A percentile compares a stretch with the other conserved stretches of the same genome.
These are phyloP conservation scores for Tauraco hartlaubi DNA, from an alignment of 2,797 vertebrate genomes.

Conservation along the genomic window DNA sequence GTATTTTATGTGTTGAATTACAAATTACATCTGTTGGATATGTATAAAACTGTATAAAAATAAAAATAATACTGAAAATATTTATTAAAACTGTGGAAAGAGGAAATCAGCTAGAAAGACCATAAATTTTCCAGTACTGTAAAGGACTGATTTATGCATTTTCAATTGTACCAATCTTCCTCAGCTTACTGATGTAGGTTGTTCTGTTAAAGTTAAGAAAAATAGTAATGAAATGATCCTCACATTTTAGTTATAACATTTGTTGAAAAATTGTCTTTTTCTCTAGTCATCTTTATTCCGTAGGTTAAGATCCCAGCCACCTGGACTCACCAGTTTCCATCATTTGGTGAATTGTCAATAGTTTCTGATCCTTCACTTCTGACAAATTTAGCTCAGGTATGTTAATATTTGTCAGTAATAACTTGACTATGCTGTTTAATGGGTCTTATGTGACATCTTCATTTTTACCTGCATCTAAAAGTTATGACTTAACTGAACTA, in stretches of 20 bases:
- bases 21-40: not conserved
- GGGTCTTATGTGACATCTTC: not conserved
- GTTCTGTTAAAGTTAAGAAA: not conserved
- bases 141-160: not conserved
- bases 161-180: not conserved
- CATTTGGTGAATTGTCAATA: not conserved
- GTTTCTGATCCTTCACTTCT: not conserved
- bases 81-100: not conserved
- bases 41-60: not conserved
- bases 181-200: not conserved
- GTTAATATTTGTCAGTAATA: not conserved
- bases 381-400: not conserved
- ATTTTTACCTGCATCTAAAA: not conserved
- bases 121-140: not conserved
- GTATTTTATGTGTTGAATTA: not conserved
- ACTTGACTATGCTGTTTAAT: not conserved
- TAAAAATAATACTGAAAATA: not conserved
- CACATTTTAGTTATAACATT: not conserved
- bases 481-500: not conserved
- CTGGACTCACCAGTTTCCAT: not conserved
- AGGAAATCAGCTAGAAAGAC: not conserved
- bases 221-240: not conserved
- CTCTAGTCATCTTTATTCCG: not conserved
- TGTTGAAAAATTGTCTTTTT: not conserved
- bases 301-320: not conserved